Base-by-base conservation (phyloP, 53 echinoderm and acorn worm genomes). In the Hippasteria phrygiana region DNA sequence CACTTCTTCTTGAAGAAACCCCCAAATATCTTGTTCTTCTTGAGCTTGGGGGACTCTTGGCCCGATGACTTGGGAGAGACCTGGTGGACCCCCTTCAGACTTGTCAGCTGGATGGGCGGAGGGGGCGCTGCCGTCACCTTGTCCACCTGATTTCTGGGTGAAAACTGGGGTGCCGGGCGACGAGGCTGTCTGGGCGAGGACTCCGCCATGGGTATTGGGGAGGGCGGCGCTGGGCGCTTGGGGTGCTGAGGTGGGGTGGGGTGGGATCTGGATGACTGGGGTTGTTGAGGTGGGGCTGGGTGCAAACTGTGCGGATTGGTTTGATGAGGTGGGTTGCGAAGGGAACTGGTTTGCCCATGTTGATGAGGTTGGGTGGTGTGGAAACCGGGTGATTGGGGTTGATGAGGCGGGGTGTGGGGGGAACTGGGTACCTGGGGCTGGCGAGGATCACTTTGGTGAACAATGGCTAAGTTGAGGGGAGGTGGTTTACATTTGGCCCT, bases 1-100 rank as follows among this genome's bases (percentile, higher is more conserved):
- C 86, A 90, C 69, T 93, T 93, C 82, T 93, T 93, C 59, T 90
- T 93, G 71, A 90, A 93, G 41, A 88, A 32, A 48, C 78, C 69
- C 12, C 93, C 88, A 20, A 90, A 64, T 10, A 87, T 74, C 36
- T 89, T 89, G 38, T 48, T 90, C 37, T 54, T 88, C 56, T 82
- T 93, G 27, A 82, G 50, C 64, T 83, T 88, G 36, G 81, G 81
- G 22, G 41, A 75, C 43, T 80, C 81, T 42, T 41, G 77, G 2
- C 31, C 78, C n/a, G 43, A 10, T 2, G 71, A 43, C 69, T 62
- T 79, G 28, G 71, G 4, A 16, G 77, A 45, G 22, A 62, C 59
- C 5, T 79, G 78, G 18, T 54, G 71, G 10, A 81, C 47, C 35
- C 73, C 82, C 24, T 90, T 90, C n/a, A 93, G 42, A 36, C 45